A percentile compares a stretch with the other conserved stretches of the same genome.
These are phyloP conservation scores for Edolisoma coerulescens DNA, from an alignment of 2,113 vertebrate species.

Conservation along the genomic window DNA sequence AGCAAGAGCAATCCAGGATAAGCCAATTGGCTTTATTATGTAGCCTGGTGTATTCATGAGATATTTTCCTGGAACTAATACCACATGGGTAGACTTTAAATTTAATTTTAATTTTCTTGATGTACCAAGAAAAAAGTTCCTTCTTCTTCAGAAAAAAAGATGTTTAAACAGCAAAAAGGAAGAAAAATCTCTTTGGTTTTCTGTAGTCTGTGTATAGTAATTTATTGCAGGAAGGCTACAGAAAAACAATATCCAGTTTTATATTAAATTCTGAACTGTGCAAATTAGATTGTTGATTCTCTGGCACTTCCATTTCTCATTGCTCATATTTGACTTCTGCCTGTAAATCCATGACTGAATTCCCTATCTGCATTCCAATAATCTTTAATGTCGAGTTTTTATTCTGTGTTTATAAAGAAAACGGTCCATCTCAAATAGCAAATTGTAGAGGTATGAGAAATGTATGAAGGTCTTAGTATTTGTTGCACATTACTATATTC, in stretches of 20 bases:
- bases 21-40: background rate
- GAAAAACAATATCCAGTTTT: slow-evolving; percentile 29
- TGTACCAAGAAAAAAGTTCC: background rate
- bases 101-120: background rate
- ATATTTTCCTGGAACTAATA: background rate
- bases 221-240: background rate
- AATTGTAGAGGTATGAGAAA: background rate
- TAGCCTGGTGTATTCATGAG: background rate
- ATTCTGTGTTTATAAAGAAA: slow-evolving; percentile 11
- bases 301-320: slow-evolving; percentile 36
- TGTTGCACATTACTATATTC: background rate
- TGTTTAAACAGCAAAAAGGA: background rate
- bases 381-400: background rate
- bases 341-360: slow-evolving; percentile 22
- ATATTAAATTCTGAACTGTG: slow-evolving; percentile 53
- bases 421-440: background rate
- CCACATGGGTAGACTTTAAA: background rate
- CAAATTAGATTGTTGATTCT: slow-evolving; percentile 49
- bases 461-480: background rate
- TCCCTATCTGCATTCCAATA: slow-evolving; percentile 18
- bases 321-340: slow-evolving; percentile 28
- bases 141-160: background rate
- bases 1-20: background rate
- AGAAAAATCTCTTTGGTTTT: background rate
- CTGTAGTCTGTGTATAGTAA: background rate